Evolutionary conservation across 1,140 invertebrate genomes (phyloP).

Genomic region (Drosophila orena): DNA sequence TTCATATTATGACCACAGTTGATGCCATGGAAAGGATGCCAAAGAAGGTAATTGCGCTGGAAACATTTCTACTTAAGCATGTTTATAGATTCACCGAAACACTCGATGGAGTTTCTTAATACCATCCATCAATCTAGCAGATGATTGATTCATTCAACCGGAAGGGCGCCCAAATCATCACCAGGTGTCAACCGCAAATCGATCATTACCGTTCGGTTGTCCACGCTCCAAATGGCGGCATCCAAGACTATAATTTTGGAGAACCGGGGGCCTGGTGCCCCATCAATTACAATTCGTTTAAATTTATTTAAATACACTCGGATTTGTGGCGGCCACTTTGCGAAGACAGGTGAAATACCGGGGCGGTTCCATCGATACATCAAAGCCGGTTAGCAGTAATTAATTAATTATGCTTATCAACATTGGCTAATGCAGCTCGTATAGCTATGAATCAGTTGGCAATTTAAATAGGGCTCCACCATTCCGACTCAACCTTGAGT

Average conservation of each 20-base stretch:
- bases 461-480: constrained; percentile 45
- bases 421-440: constrained; percentile 47
- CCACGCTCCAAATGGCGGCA: constrained; percentile 2
- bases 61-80: too few relatives aligned
- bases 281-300: constrained; percentile 80
- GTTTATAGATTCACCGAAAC: too few relatives aligned
- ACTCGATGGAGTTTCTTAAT: too few relatives aligned
- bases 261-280: constrained; percentile 21
- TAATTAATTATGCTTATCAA: constrained; percentile 79
- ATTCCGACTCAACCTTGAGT: constrained; percentile 14
- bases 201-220: constrained; percentile 4
- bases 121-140: constrained; percentile 16
- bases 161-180: constrained; percentile 12
- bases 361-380: constrained; percentile 58
- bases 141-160: constrained; percentile 15
- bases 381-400: constrained; percentile 67
- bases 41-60: too few relatives aligned
- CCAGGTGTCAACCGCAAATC: constrained; percentile 9
- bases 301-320: constrained; percentile 81
- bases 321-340: constrained; percentile 50
- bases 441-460: constrained; percentile 63
- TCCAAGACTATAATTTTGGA: constrained; percentile 11
- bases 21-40: too few relatives aligned
- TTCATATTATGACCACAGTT: neutral
- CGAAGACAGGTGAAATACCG: constrained; percentile 12